Base-by-base conservation (phyloP, 2,888 invertebrate species). In the Drosophila testacea region DNA sequence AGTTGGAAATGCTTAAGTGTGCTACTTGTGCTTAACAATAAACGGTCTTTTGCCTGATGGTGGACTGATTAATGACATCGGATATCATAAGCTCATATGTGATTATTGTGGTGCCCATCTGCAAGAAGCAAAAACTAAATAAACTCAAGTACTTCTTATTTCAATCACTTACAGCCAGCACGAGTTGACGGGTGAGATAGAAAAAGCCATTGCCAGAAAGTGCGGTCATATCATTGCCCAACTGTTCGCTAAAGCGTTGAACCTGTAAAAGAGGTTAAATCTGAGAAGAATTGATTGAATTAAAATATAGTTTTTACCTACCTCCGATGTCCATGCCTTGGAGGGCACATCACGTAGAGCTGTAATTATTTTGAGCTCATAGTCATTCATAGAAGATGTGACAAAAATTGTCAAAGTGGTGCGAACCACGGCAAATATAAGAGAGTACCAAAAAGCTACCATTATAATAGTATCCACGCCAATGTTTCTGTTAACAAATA, bases 81-180 rank as follows among this genome's bases (percentile, higher is more conserved):
- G 95, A 91, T 63, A 95, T 92, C 61, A 95, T 94, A n/a, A 95
- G 93, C 88, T 95, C 95, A 76, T 95, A 95, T 34, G 95, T 95
- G n/a, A 95, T 93, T 63, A 95, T 94, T 10, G 94, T 94, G 30
- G 95, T 94, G 54, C 94, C 94, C 72, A 94, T 94, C 94, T 94
- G 47, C 4, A 62, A 48, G 9, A 11, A 27, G 0, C 1, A 4
- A 3, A 13, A 6, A 4, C 0, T 28, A 6, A 4, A 22, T 6
- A 6, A 13, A 0, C 10, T 13, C 0, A 10, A 7, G 6, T 5
- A 4, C 4, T 4, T 1, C 4, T 5, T 0, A 2, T 27, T 11
- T 4, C 6, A 41, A n/a, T 1, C 11, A 72, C 85, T 78, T 60
- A 92, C 92, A 59, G 90, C 86, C 27, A 92, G 67, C 50, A 92